A percentile compares a stretch with the other conserved stretches of the same genome.
Evolutionary conservation across 92 coral and sea anemone species (phyloP).

Genomic region (Pocillopora meandrina): DNA sequence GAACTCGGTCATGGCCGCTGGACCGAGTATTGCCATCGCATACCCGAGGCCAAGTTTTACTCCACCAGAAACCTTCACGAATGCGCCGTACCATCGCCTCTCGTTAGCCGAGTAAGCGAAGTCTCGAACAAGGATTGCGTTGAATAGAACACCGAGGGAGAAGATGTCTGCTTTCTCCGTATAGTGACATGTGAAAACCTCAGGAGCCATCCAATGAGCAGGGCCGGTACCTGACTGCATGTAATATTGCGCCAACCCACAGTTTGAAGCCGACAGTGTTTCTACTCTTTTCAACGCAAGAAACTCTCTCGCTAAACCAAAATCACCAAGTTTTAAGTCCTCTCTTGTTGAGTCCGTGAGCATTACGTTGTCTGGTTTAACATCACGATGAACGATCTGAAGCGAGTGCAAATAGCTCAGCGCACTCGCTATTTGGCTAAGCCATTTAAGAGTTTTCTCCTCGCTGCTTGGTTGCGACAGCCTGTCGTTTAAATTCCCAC

Average conservation of each 20-base stretch:
- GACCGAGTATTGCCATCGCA: slow-evolving; percentile 54
- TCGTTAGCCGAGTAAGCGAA: slow-evolving; percentile 43
- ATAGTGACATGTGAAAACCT: slow-evolving; percentile 54
- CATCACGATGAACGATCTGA: slow-evolving; percentile 79
- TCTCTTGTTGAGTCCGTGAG: slow-evolving; percentile 44
- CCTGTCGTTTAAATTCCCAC: slow-evolving; percentile 75
- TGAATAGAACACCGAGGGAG: slow-evolving; percentile 77
- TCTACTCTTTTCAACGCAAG: slow-evolving; percentile 44
- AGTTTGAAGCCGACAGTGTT: slow-evolving; percentile 8
- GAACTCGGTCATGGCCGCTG: slow-evolving; percentile 38
- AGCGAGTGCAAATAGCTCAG: slow-evolving; percentile 65
- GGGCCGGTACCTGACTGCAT: slow-evolving; percentile 64
- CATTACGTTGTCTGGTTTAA: slow-evolving; percentile 85
- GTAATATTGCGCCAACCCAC: slow-evolving; percentile 50
- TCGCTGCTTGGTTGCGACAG: slow-evolving; percentile 69
- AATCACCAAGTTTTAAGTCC: slow-evolving; percentile 83
- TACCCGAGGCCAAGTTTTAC: slow-evolving; percentile 60
- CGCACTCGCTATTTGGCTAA: slow-evolving; percentile 86
- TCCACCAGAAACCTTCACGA: slow-evolving; percentile 49
- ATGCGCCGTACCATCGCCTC: slow-evolving; percentile 78
- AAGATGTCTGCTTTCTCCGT: slow-evolving; percentile 79
- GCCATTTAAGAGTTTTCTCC: slow-evolving; percentile 69
- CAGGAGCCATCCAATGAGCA: slow-evolving; percentile 83
- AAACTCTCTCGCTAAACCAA: slow-evolving; percentile 76
- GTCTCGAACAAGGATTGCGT: slow-evolving; percentile 79